Percentiles rank a stretch among this genome's conserved stretches.
These are phyloP conservation scores for Halcyon senegalensis DNA, from an alignment of 2,113 vertebrate species.

Conservation along the genomic window DNA sequence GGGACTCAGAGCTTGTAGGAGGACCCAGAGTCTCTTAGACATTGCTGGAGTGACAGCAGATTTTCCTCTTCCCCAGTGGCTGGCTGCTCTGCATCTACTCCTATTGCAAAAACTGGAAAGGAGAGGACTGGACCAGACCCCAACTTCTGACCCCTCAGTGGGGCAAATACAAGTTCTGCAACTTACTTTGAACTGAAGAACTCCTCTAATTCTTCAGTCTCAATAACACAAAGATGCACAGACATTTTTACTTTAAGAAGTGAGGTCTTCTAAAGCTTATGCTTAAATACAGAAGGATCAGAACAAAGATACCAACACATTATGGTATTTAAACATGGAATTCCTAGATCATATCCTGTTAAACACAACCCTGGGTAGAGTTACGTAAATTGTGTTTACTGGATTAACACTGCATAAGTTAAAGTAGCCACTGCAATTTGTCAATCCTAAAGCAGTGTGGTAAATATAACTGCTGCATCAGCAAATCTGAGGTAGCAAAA, in stretches of 20 bases:
- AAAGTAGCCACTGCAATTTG: not conserved
- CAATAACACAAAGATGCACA: not conserved
- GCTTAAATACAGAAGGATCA: not conserved
- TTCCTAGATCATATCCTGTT: not conserved
- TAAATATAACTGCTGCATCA: not conserved
- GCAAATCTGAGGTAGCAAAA: not conserved
- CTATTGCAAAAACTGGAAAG: not conserved
- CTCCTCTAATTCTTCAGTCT: not conserved
- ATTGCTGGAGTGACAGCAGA: slow-evolving; percentile 22
- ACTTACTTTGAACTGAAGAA: not conserved
- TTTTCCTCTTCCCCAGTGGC: not conserved
- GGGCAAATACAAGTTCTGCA: not conserved
- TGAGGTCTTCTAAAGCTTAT: not conserved
- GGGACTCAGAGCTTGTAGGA: slow-evolving; percentile 45
- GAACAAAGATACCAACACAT: not conserved
- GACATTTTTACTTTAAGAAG: not conserved
- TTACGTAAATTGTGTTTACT: not conserved
- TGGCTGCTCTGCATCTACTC: not conserved
- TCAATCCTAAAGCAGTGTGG: not conserved
- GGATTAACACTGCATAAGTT: not conserved
- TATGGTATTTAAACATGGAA: not conserved
- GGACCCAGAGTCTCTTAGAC: slow-evolving; percentile 9
- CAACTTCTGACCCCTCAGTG: not conserved
- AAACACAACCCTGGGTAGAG: not conserved
- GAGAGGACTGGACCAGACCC: not conserved